Evolutionary conservation across 2,797 vertebrate genomes (phyloP), one percentile per base, ranked within the genome.

Genomic region (Brachymystax lenok): DNA sequence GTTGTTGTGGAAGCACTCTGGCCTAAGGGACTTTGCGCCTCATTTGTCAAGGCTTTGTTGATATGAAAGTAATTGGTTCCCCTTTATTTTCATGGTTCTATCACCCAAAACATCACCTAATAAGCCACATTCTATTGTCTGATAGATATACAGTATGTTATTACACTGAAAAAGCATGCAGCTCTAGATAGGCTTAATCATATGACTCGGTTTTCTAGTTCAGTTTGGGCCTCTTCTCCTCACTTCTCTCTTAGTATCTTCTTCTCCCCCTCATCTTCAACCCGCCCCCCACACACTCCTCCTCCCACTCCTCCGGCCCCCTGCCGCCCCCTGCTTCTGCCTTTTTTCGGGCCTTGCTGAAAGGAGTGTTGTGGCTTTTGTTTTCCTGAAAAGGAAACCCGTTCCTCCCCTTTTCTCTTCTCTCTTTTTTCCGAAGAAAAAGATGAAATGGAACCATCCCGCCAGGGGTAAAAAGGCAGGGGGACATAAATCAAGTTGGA

Each of bases 401-500:
- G 94, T 93, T 93, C 92, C 91, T 87, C 84, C 85, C 87, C 92
- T 91, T 91, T 6, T 67, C 28, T 27, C 67, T 71, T 67, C 69
- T 59, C 24, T 71, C 70, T 74, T 82, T 77, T 90, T 92, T 94
- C 91, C 84, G 81, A 83, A 92, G 92, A 92, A 93, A 46, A 93
- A 95, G 95, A 94, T 95, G 92, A 95, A 96, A 95, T 96, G 95
- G 92, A 95, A 94, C 92, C 94, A 85, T 92, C 93, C 80, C 76
- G 88, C 93, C 91, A 46, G 35, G 93, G 89, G 94, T 94, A 89
- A 92, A 91, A 93, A 92, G 87, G 54, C 91, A 89, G 93, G 88
- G 89, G 90, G 91, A 94, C 95, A 95, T 97, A 96, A 97, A 98
- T 97, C 96, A 97, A 94, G 94, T 93, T 84, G 85, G 91, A 95